These are phyloP conservation scores for Spheniscus mendiculus DNA, from an alignment of 2,113 vertebrate genomes.

Conservation along the genomic window DNA sequence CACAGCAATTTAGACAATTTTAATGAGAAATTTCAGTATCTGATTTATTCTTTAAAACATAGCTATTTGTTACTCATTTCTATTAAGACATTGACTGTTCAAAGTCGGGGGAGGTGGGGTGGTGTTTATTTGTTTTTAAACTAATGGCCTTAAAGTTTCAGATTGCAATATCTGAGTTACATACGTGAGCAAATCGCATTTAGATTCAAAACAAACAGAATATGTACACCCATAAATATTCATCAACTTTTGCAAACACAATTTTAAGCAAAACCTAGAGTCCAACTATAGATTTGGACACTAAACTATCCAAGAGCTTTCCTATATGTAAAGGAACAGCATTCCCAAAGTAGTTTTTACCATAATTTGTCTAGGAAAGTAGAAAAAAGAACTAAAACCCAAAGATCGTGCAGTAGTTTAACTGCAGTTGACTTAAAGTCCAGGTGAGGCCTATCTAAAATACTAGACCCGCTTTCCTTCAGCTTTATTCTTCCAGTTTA, in stretches of 20 bases:
- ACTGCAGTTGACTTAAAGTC: too few relatives aligned
- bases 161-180: not conserved
- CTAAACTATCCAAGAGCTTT: not conserved
- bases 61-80: not conserved
- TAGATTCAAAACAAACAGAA: not conserved
- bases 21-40: not conserved
- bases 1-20: not conserved
- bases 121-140: not conserved
- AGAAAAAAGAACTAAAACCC: not conserved
- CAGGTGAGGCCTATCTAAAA: not conserved
- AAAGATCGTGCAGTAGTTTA: not conserved
- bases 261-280: not conserved
- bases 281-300: not conserved
- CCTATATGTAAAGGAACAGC: rapidly evolving
- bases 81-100: not conserved
- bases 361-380: not conserved
- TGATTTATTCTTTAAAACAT: not conserved
- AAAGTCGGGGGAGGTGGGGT: rapidly evolving
- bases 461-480: rapidly evolving
- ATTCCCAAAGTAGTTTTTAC: not conserved
- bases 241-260: not conserved
- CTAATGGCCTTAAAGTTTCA: not conserved
- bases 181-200: not conserved
- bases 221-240: rapidly evolving
- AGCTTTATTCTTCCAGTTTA: not conserved